Percentiles rank a stretch among this genome's conserved stretches.
Conservation (phyloP, 1,140 invertebrate genomes). For the Caenorhabditis brenneri region DNA sequence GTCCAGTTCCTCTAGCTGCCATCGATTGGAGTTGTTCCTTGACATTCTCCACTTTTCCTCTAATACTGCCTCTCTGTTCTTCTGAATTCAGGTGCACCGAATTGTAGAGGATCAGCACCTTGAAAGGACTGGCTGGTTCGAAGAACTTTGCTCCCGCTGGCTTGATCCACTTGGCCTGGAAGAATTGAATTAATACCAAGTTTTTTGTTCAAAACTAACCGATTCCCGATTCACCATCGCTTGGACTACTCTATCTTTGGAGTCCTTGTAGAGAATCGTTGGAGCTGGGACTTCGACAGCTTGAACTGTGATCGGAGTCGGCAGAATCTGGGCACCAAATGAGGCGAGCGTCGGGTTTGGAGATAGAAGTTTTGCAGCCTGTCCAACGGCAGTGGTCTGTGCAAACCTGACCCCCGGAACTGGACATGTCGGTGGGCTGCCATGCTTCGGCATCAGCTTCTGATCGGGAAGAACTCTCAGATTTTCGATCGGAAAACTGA, state of each 20-base stretch:
- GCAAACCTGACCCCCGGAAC: background rate
- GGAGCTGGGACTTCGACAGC: background rate
- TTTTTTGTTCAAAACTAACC: no score
- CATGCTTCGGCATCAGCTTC: background rate
- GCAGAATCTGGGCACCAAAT: background rate
- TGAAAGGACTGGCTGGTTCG: background rate
- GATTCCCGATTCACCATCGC: no score
- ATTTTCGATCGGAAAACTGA: background rate
- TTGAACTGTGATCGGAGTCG: background rate
- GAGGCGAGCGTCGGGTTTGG: background rate
- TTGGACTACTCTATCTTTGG: no score
- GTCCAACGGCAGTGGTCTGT: background rate
- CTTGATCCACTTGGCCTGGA: background rate
- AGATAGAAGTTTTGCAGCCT: background rate
- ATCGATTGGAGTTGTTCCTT: background rate
- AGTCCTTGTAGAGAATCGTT: background rate
- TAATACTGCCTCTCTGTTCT: no score
- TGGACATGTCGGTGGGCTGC: background rate
- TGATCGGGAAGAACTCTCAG: background rate
- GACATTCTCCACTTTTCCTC: background rate
- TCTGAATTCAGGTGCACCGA: no score
- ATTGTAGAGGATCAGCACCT: background rate
- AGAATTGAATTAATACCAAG: no score
- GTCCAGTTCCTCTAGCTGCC: background rate
- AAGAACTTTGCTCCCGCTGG: background rate